Base-by-base conservation (phyloP, 1,140 invertebrate species). In the Platorchestia sp. region DNA sequence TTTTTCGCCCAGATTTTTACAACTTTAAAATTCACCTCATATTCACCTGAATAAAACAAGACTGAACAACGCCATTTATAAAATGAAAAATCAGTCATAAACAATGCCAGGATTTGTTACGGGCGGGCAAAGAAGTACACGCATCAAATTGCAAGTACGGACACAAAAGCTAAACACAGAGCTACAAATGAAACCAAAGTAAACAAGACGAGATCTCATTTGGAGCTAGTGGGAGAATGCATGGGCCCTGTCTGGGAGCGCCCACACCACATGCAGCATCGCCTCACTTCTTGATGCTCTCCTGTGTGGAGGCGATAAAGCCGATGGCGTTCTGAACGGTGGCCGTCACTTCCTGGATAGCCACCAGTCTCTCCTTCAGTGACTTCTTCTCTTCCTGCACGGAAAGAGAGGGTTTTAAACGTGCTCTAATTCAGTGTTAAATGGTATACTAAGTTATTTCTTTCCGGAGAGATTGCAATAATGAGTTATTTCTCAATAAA, bases 261-360 rank as follows among this genome's bases (percentile, higher is more conserved):
- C 36, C 43, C 87, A 89, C 87, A 5, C 1, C 41, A 16, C 41
- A 10, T 3, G 36, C 5, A 5, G 43, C 43, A 5, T 7, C 43
- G 95, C 97, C 97, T 97, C 98, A 99, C 99, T 99, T 99, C 98
- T 99, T 99, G 93, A 99, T 98, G 97, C 98, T 98, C 97, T 99
- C 99, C 95, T 98, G 98, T 59, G 99, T 97, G 19, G 99, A 99
- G 22, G 99, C 99, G 96, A 99, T 98, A 96, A 98, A 98, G 53
- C 99, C 99, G 95, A 99, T 99, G 0, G 98, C 98, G 97, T 99
- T 99, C 97, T 99, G 99, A 0, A 99, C 99, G 59, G 98, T 98
- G 97, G 99, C 98, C 45, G 99, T 99, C 44, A 99, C 99, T 97
- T 99, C 99, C 97, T 99, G 99, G 96, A 99, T 99, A 3, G 99